Evolutionary conservation across 2,888 invertebrate species (phyloP).

Genomic region (Mamestra brassicae): DNA sequence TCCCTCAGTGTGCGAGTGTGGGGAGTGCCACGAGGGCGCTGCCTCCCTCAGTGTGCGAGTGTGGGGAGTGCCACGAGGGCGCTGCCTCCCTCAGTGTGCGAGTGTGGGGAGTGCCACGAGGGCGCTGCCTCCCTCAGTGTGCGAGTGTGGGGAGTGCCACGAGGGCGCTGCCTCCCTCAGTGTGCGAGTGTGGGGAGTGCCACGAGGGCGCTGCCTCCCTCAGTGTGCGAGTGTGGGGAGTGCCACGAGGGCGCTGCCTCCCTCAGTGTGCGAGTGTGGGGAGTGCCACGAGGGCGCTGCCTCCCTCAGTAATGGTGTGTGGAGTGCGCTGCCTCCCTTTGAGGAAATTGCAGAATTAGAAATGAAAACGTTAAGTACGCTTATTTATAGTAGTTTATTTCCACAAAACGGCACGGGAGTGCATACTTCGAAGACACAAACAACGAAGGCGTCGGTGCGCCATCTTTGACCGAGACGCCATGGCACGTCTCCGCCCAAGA

Average conservation of each 20-base stretch:
- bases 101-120: background rate
- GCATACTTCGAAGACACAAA: slow-evolving; percentile 51
- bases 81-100: background rate
- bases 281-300: background rate
- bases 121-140: background rate
- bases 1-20: background rate
- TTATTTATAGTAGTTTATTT: slow-evolving; percentile 73
- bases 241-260: background rate
- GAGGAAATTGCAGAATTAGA: background rate
- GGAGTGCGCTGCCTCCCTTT: too few species aligned
- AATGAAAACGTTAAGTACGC: slow-evolving; percentile 48
- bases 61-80: background rate
- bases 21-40: background rate
- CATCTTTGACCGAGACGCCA: slow-evolving; percentile 62
- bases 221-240: background rate
- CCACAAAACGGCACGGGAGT: slow-evolving; percentile 72
- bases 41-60: background rate
- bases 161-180: background rate
- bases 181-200: background rate
- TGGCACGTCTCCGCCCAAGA: slow-evolving; percentile 56
- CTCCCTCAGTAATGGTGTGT: too few species aligned
- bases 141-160: background rate
- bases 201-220: background rate
- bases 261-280: background rate
- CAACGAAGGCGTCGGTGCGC: slow-evolving; percentile 43